Base-by-base conservation (phyloP, 2,888 invertebrate genomes). In the Cordilura impudica region DNA sequence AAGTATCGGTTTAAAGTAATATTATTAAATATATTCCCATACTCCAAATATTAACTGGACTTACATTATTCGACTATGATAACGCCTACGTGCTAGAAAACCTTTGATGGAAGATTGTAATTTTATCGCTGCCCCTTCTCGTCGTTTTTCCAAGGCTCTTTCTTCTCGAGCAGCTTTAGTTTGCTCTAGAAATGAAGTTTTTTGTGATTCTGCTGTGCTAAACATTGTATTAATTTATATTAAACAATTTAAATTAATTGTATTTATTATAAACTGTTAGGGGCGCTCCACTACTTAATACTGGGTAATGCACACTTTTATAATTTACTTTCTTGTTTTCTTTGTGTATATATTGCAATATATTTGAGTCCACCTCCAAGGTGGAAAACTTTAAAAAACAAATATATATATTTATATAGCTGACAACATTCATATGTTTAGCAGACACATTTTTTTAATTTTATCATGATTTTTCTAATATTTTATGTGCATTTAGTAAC, bases 111-210 rank as follows among this genome's bases (percentile, higher is more conserved):
- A 89, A n/a, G 95, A 92, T 88, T 97, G 97, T 81, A 97, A 93
- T 82, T 92, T 91, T 35, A 93, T 91, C 45, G 94, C 94, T 31
- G 96, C 95, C 82, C 91, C 91, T 85, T 97, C 96, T 78, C 93
- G 93, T 81, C 93, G 93, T 88, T 96, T 96, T 86, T 97, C 97
- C 66, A 94, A 90, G 0, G 96, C 97, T 72, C 98, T 92, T 89
- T 97, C 97, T 88, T 96, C 96, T 77, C 98, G 92, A 12, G 97
- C 97, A 26, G 95, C 95, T 90, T 97, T 97, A 4, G 96, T 96
- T 88, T 96, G 96, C 89, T 97, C 96, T 86, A 98, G 91, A 90
- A 98, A 97, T 31, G 84, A 85, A 60, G 83, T 85, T 89, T 95
- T 96, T 84, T 93, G 92, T 35, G 92, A 93, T 84, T 94, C 93